Base-by-base conservation (phyloP, 2,797 vertebrate genomes). In the Sylvia borin region DNA sequence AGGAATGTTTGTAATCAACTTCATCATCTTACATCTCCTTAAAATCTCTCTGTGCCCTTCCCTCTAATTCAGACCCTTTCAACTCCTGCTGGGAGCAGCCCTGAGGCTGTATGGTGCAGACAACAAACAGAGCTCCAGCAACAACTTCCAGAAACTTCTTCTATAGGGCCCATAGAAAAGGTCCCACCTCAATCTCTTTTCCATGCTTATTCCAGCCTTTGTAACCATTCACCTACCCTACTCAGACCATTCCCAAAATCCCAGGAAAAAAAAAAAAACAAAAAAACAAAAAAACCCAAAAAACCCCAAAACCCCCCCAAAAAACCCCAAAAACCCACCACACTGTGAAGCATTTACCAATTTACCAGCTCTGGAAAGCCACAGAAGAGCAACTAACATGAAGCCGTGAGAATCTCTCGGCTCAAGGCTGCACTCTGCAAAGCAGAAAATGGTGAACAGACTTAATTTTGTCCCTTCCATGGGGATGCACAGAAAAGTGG, bases 31-130 rank as follows among this genome's bases (percentile, higher is more conserved):
- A 24, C 20, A 29, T 40, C 48, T 60, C 62, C 60, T 27, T 19
- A 64, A 62, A 64, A 13, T 15, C 1, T 2, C 26, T 34, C 34
- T 13, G 1, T 0, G 0, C 7, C 22, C 5, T 5, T 54, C 64
- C 9, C 15, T 40, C 21, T 40, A 18, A 4, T 45, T 54, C 29
- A 47, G n/a, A n/a, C 13, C n/a, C 62, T 76, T 45, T 40, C 38
- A 29, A 1, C 0, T 1, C n/a, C 62, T 15, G 14, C 54, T 47
- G 58, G 22, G 13, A 74, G 48, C 55, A 55, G 67, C 62, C 60
- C 57, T 2, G 16, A 32, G 45, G 68, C 3, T 5, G 10, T 38
- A 74, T 7, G 9, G 7, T 12, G 11, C 43, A 40, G 53, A 54
- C 27, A 36, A 45, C 38, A 45, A 36, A 40, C 16, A 57, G 8